Percentiles rank a stretch among this genome's conserved stretches.
These are phyloP conservation scores for Diachasmimorpha longicaudata DNA, from an alignment of 1,140 invertebrate species.

Conservation along the genomic window DNA sequence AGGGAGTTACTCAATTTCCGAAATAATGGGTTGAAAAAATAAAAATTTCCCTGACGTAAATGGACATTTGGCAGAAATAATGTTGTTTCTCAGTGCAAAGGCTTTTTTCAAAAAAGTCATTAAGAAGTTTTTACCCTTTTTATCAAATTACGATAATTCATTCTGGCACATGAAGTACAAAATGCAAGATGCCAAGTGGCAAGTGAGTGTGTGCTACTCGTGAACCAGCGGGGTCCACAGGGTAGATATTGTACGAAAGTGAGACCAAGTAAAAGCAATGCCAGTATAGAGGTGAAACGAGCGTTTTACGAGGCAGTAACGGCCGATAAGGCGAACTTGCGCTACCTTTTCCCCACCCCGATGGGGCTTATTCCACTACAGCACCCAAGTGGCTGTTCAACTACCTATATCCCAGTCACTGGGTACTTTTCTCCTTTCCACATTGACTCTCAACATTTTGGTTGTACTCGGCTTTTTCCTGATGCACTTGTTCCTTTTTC, in stretches of 20 bases:
- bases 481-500: not conserved
- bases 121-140: not conserved
- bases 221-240: not conserved
- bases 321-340: constrained; percentile 63
- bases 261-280: constrained; percentile 17
- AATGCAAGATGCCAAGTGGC: not conserved
- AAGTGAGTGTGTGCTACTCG: not conserved
- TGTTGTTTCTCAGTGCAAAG: too few relatives aligned
- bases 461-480: not conserved
- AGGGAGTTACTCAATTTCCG: too few relatives aligned
- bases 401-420: constrained; percentile 30
- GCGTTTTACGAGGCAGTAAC: constrained; percentile 64
- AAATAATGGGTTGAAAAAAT: too few relatives aligned
- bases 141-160: not conserved
- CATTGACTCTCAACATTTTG: not conserved
- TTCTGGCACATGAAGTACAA: not conserved
- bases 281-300: constrained; percentile 45
- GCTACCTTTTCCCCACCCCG: constrained; percentile 48
- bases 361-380: constrained; percentile 57
- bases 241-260: constrained; percentile 12
- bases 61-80: too few relatives aligned
- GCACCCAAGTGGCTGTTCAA: constrained; percentile 61
- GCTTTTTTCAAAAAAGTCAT: too few relatives aligned
- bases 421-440: constrained; percentile 10
- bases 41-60: too few relatives aligned